A percentile compares a stretch with the other conserved stretches of the same genome.
These are phyloP conservation scores for Otolemur garnettii DNA, from an alignment of 2,113 vertebrate genomes.

Conservation along the genomic window DNA sequence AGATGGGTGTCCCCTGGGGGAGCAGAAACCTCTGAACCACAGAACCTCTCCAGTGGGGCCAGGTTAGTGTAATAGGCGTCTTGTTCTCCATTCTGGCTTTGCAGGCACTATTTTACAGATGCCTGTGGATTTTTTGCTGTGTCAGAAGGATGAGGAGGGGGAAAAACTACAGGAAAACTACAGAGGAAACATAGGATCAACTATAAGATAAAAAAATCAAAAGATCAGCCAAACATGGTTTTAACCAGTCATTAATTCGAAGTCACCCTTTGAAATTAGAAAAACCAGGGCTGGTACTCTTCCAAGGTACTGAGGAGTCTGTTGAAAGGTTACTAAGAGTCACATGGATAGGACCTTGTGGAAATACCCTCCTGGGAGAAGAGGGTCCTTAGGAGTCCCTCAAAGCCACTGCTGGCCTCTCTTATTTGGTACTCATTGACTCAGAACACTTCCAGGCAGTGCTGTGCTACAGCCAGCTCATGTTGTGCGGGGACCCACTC, in stretches of 20 bases:
- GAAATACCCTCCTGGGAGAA: background rate
- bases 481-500: background rate
- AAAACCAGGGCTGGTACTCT: background rate
- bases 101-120: background rate
- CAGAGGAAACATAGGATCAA: background rate
- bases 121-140: slow-evolving; percentile 15
- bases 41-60: background rate
- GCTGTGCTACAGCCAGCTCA: background rate
- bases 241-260: slow-evolving; percentile 15
- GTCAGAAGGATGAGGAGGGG: background rate
- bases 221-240: slow-evolving; percentile 6
- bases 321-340: background rate
- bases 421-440: background rate
- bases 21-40: background rate
- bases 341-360: background rate
- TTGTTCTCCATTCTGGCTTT: background rate
- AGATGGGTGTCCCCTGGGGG: background rate
- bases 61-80: background rate
- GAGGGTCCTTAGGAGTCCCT: background rate
- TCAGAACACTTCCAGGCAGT: slow-evolving; percentile 11
- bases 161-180: background rate
- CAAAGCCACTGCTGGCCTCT: background rate
- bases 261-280: slow-evolving; percentile 17
- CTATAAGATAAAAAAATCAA: background rate
- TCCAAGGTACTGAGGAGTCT: slow-evolving; percentile 4